Evolutionary conservation across 2,888 invertebrate genomes (phyloP).

Genomic region (Dynastes tityus): DNA sequence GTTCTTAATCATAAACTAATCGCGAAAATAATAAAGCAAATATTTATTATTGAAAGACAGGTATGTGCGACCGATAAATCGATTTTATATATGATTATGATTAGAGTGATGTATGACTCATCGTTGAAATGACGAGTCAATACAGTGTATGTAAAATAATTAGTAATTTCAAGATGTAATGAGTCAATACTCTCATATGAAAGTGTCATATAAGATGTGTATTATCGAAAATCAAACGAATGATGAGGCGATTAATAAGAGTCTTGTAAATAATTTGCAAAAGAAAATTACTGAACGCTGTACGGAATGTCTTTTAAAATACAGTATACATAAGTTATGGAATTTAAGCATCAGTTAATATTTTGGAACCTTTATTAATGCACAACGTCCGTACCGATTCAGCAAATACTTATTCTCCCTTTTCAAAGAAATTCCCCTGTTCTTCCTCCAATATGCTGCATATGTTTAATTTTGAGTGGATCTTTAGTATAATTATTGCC

Average conservation of each 20-base stretch:
- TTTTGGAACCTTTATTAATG: too few species aligned
- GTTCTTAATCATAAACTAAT: conserved; percentile 14
- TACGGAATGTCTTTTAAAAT: conserved; percentile 38
- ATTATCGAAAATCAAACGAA: conserved; percentile 44
- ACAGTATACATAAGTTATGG: neutral
- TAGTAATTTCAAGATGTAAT: conserved; percentile 9
- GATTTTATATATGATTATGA: conserved; percentile 5
- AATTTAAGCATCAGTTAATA: too few species aligned
- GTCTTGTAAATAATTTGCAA: conserved; percentile 23
- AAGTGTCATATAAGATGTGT: conserved; percentile 40
- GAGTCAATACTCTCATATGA: conserved; percentile 42
- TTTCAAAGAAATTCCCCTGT: too few species aligned
- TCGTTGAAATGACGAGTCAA: conserved; percentile 12
- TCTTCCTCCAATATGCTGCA: too few species aligned
- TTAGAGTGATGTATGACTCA: conserved; percentile 4
- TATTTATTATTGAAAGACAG: neutral
- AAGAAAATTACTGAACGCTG: conserved; percentile 13
- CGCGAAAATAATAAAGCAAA: neutral
- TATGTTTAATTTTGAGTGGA: too few species aligned
- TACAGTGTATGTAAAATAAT: conserved; percentile 10
- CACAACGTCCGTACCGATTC: too few species aligned
- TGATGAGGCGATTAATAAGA: conserved; percentile 24
- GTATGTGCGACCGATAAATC: conserved; percentile 16
- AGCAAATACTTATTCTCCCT: too few species aligned
- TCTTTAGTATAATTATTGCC: too few species aligned